Percentiles rank a stretch among this genome's conserved stretches.
Conservation (phyloP, 2,888 invertebrate species). For the Meteorus colon region DNA sequence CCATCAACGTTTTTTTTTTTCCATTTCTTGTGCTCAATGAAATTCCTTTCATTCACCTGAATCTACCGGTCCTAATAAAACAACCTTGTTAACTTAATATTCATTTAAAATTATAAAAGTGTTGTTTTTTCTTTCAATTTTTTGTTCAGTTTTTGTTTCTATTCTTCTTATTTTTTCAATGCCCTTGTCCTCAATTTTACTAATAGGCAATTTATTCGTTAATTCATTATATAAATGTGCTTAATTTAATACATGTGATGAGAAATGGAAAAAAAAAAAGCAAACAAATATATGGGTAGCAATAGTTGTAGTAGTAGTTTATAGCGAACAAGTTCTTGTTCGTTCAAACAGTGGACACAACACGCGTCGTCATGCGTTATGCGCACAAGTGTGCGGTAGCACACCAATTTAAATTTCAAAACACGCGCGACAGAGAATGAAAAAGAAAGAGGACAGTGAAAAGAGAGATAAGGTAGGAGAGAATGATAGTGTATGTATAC, state of each 20-base stretch:
- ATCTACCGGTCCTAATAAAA: too few species aligned
- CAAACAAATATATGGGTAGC: not conserved
- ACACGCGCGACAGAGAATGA: conserved; percentile 42
- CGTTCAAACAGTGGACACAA: not conserved
- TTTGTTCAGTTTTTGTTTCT: not conserved
- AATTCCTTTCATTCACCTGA: too few species aligned
- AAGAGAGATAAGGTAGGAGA: conserved; percentile 21
- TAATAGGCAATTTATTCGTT: not conserved
- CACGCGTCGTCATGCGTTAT: conserved; percentile 21
- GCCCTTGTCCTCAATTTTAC: conserved; percentile 7
- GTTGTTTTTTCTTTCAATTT: not conserved
- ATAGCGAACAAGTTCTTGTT: conserved; percentile 7
- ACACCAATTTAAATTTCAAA: conserved; percentile 55
- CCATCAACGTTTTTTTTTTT: too few species aligned
- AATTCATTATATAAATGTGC: not conserved
- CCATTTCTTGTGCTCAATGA: too few species aligned
- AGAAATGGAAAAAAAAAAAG: not conserved
- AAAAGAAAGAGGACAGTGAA: conserved; percentile 8
- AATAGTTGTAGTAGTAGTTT: conserved; percentile 39
- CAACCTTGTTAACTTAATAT: not conserved
- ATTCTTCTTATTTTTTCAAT: not conserved
- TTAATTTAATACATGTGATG: not conserved
- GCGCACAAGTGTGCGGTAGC: conserved; percentile 31
- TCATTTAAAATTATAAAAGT: not conserved
- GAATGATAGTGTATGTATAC: conserved; percentile 22